phyloP scores from a whole-genome alignment of 2,797 vertebrate genomes.

The Picus viridis region DNA sequence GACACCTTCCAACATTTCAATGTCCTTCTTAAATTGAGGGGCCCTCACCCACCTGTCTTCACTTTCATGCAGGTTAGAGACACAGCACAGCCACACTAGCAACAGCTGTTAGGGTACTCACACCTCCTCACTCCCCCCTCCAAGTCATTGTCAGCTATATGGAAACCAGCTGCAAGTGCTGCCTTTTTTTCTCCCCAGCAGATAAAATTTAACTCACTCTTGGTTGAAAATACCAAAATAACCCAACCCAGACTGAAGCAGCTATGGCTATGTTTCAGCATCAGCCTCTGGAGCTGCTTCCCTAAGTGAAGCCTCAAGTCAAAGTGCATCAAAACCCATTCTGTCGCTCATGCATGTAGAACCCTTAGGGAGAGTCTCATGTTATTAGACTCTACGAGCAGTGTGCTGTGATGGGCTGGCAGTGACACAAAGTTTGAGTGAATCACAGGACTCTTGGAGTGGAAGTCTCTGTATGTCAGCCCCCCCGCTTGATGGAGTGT shows the following conservation, averaged over 20 bases:
- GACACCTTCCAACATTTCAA: too few species aligned
- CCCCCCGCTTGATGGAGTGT: too few species aligned
- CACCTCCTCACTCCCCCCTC: not conserved
- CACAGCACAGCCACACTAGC: not conserved
- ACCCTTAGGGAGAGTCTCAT: not conserved
- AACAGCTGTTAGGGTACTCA: not conserved
- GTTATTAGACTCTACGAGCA: not conserved
- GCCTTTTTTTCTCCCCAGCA: not conserved
- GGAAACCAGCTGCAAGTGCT: not conserved
- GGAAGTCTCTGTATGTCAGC: not conserved
- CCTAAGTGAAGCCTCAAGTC: not conserved
- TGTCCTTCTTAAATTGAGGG: too few species aligned
- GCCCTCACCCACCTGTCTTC: not conserved
- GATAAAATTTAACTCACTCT: not conserved
- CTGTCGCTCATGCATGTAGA: not conserved
- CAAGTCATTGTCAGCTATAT: not conserved
- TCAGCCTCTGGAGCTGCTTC: not conserved
- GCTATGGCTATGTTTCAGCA: not conserved
- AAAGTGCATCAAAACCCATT: not conserved
- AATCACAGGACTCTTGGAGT: not conserved
- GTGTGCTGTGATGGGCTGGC: not conserved
- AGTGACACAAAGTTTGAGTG: not conserved
- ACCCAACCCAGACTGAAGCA: not conserved
- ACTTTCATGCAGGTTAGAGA: not conserved
- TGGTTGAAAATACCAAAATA: not conserved